These are phyloP conservation scores for Trisateles emortualis DNA, from an alignment of 2,888 invertebrate species.

Conservation along the genomic window DNA sequence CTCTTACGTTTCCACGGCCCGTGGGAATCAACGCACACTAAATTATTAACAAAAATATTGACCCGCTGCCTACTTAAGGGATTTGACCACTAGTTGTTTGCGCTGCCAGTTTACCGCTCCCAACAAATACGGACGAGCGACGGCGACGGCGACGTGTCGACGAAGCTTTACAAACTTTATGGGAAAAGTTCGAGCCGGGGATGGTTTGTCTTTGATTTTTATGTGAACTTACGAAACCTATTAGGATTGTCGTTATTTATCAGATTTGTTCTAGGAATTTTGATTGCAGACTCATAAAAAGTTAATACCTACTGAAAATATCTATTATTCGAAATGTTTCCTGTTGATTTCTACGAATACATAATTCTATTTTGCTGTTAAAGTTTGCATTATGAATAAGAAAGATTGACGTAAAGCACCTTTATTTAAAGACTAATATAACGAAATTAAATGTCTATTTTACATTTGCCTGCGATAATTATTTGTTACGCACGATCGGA, in stretches of 20 bases:
- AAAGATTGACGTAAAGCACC: not conserved
- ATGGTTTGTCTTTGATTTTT: constrained; percentile 65
- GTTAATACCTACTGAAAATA: not conserved
- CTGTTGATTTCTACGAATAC: not conserved
- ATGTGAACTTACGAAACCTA: constrained; percentile 46
- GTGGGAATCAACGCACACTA: constrained; percentile 80
- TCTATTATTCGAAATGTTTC: no score
- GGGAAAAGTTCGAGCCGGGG: constrained; percentile 74
- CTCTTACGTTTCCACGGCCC: constrained; percentile 63
- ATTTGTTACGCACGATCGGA: constrained; percentile 41
- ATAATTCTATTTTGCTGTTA: not conserved
- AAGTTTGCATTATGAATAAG: not conserved
- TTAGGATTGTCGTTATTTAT: constrained; percentile 47
- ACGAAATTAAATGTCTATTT: constrained; percentile 28
- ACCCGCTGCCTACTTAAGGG: constrained; percentile 85
- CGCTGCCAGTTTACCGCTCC: constrained; percentile 79
- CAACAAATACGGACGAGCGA: constrained; percentile 65
- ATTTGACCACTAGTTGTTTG: constrained; percentile 84
- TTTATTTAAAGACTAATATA: no score
- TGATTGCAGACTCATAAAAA: constrained; percentile 7
- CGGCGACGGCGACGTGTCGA: constrained; percentile 59
- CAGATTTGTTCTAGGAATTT: constrained; percentile 20
- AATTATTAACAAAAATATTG: constrained; percentile 87
- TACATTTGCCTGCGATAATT: constrained; percentile 40
- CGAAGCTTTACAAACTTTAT: constrained; percentile 79